Base-by-base conservation (phyloP, 2,113 vertebrate genomes). In the Clinocottus analis region DNA sequence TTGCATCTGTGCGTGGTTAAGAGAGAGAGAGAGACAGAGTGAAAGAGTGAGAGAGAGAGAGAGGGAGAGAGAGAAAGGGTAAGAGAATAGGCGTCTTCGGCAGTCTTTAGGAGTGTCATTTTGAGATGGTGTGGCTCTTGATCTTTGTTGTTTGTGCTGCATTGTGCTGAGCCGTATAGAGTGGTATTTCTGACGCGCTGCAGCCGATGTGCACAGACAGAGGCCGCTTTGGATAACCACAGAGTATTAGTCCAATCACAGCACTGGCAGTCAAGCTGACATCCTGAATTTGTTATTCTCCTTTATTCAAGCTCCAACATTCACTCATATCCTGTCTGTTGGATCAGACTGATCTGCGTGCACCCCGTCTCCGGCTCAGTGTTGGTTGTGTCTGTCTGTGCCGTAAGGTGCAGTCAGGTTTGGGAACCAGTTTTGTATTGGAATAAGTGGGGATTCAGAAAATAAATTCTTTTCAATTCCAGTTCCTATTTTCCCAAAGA, bases 221-320 rank as follows among this genome's bases (percentile, higher is more conserved):
- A 70, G 47, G 83, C 78, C 80, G 67, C 76, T 77, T 78, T 65
- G 67, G 77, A 83, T 79, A 87, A 87, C 82, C 79, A 66, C 82
- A 76, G 71, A 83, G 84, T 74, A 92, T 94, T 93, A 93, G 88
- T 89, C 84, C 89, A 91, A 93, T 93, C 92, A 87, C 78, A 84
- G 82, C 66, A 31, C 85, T 75, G 88, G 85, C 90, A 88, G 85
- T 93, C 88, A 89, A 72, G 75, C 91, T 92, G 93, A 92, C 93
- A 93, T 77, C 62, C 59, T 75, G 85, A 68, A 88, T 92, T 90
- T 93, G 78, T 88, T 91, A 86, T 87, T 91, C 81, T 82, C 78
- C 71, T 90, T 84, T 74, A 86, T 87, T 89, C 75, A 53, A 71
- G 71, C 79, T 82, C 29, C 7, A 83, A 67, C 83, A 79, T 75